These are phyloP conservation scores for Cossypha dichroa DNA, from an alignment of 2,797 vertebrate genomes.

Conservation along the genomic window DNA sequence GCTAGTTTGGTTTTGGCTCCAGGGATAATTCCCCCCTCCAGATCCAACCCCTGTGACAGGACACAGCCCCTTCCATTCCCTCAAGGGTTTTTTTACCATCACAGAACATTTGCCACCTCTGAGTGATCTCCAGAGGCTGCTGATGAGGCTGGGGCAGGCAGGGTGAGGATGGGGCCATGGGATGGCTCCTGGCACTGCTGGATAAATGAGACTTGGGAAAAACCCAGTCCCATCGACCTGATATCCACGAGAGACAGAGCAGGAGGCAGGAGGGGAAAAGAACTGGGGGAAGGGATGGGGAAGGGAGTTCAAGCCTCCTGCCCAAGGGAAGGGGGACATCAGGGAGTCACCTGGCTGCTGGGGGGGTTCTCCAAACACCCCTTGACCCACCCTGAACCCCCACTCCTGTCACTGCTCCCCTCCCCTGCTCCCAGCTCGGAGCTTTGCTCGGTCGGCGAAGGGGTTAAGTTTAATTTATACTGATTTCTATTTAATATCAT, in stretches of 20 bases:
- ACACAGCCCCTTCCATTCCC: background rate
- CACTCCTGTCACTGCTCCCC: background rate
- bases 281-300: rapidly evolving
- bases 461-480: slow-evolving; percentile 79
- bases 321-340: rapidly evolving
- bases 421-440: background rate
- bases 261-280: background rate
- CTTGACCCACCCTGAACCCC: background rate
- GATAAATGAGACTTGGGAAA: background rate
- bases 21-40: background rate
- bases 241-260: rapidly evolving
- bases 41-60: background rate
- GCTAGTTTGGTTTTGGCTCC: background rate
- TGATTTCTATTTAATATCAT: slow-evolving; percentile 78
- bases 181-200: rapidly evolving
- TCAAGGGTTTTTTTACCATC: background rate
- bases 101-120: background rate
- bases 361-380: background rate
- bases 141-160: background rate
- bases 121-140: background rate
- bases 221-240: background rate
- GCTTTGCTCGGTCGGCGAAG: slow-evolving; percentile 26
- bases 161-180: background rate
- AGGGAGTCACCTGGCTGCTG: background rate
- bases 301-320: background rate